A percentile compares a stretch with the other conserved stretches of the same genome.
phyloP scores from a whole-genome alignment of 2,888 invertebrate species.

The Apamea crenata region DNA sequence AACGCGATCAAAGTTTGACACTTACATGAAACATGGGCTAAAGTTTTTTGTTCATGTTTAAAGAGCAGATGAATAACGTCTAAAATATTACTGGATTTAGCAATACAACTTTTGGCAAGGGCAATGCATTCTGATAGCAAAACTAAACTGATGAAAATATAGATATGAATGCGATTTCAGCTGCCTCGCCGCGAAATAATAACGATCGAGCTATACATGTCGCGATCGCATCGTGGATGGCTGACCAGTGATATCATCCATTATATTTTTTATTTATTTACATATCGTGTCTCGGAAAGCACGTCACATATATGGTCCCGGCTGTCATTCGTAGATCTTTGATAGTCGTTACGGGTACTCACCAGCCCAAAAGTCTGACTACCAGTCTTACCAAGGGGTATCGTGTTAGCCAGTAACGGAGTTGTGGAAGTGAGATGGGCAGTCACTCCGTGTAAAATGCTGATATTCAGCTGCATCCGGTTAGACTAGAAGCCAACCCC shows the following conservation, averaged over 20 bases:
- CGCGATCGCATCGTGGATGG: not conserved
- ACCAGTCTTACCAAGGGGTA: not conserved
- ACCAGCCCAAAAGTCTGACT: not conserved
- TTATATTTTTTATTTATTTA: not conserved
- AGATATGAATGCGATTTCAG: not conserved
- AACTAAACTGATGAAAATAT: constrained; percentile 5
- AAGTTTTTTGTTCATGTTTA: constrained; percentile 57
- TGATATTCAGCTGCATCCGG: not conserved
- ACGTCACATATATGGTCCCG: not conserved
- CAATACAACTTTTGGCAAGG: constrained; percentile 33
- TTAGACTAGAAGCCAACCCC: not conserved
- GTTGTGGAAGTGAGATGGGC: not conserved
- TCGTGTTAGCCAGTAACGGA: not conserved
- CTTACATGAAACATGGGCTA: constrained; percentile 50
- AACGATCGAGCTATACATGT: too few species aligned
- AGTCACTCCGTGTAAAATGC: not conserved
- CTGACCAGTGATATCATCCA: too few species aligned
- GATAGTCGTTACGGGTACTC: not conserved
- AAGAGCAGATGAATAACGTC: constrained; percentile 41
- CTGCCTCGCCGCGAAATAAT: not conserved
- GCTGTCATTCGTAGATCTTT: too few species aligned
- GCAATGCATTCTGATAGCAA: constrained; percentile 7
- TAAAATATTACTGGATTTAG: constrained; percentile 38
- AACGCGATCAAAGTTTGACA: constrained; percentile 63
- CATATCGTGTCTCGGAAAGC: not conserved